phyloP scores from a whole-genome alignment of 2,113 vertebrate genomes.

The Anolis carolinensis region DNA sequence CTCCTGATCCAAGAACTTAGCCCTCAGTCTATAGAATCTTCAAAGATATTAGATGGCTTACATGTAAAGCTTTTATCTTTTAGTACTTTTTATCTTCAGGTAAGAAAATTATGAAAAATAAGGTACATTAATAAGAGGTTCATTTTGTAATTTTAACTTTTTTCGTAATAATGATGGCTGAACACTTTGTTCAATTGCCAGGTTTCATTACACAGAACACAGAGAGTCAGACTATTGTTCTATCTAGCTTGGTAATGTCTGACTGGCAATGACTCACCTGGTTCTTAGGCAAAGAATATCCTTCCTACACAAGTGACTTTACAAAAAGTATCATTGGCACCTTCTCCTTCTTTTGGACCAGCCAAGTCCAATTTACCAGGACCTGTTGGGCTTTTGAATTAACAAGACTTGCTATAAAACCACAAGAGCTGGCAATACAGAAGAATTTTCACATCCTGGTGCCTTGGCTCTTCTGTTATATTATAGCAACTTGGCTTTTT shows the following conservation, averaged over 20 bases:
- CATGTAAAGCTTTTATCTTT: neutral
- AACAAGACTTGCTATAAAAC: neutral
- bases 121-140: neutral
- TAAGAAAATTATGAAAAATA: neutral
- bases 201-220: too few species aligned
- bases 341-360: neutral
- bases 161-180: neutral
- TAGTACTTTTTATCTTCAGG: neutral
- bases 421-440: neutral
- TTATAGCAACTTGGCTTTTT: neutral
- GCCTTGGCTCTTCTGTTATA: neutral
- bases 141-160: neutral
- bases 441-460: neutral
- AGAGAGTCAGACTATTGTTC: neutral
- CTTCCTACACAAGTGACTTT: neutral
- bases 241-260: neutral
- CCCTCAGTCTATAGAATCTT: too few species aligned
- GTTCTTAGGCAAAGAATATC: neutral
- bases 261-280: neutral
- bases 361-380: neutral
- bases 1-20: too few species aligned
- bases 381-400: neutral
- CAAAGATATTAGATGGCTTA: neutral
- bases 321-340: neutral
- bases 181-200: neutral